Evolutionary conservation across 1,140 invertebrate species (phyloP).

Genomic region (Eriocheir sinensis): DNA sequence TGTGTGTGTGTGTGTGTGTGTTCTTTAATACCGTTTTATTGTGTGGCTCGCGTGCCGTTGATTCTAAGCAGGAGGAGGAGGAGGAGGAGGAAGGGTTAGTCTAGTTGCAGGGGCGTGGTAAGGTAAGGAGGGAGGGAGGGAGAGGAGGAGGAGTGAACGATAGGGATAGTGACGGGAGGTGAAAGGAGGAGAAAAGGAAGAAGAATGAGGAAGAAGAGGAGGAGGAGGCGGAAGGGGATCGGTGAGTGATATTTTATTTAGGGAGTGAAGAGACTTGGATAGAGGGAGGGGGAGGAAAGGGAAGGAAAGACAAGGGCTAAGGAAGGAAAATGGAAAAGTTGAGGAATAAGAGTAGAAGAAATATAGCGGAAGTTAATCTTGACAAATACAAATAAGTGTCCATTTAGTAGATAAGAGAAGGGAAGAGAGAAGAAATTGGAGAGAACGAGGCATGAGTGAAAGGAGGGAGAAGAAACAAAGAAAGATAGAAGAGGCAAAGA

Average conservation of each 20-base stretch:
- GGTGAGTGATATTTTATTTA: too few relatives aligned
- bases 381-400: too few relatives aligned
- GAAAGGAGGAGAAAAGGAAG: background rate
- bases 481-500: too few relatives aligned
- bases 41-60: background rate
- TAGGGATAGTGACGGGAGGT: too few relatives aligned
- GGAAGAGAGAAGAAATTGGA: background rate
- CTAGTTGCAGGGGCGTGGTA: background rate
- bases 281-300: background rate
- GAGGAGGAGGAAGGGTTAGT: conserved; percentile 18
- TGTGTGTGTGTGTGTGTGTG: background rate
- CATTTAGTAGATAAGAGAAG: too few relatives aligned
- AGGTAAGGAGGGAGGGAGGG: background rate
- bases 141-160: too few relatives aligned
- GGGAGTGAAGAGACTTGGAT: background rate
- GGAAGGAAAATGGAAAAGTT: background rate
- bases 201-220: background rate
- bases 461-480: background rate
- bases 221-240: too few relatives aligned
- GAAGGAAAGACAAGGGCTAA: background rate
- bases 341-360: background rate
- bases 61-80: background rate
- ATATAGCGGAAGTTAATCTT: too few relatives aligned
- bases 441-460: too few relatives aligned
- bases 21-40: background rate